A percentile compares a stretch with the other conserved stretches of the same genome.
phyloP scores from a whole-genome alignment of 2,113 vertebrate genomes.

The Hippocampus mohnikei region DNA sequence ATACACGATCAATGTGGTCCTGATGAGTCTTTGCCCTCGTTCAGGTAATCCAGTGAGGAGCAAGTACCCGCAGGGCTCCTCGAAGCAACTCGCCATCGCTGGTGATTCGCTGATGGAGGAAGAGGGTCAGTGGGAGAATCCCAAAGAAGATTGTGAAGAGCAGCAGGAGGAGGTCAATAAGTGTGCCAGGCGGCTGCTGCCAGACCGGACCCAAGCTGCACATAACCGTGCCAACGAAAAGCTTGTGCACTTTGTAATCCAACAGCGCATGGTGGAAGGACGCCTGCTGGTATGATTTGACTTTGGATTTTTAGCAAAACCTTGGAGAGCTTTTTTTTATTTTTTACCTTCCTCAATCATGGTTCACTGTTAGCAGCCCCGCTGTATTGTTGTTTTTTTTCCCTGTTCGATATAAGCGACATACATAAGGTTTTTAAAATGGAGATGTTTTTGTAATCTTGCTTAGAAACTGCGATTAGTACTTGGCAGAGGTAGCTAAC shows the following conservation, averaged over 20 bases:
- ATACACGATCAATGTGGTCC: too few species aligned
- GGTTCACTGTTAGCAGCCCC: neutral
- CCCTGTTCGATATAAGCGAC: neutral
- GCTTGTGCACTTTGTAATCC: slow-evolving; percentile 86
- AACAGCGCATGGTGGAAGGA: slow-evolving; percentile 76
- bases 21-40: neutral
- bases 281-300: slow-evolving; percentile 75
- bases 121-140: neutral
- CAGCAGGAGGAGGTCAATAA: slow-evolving; percentile 49
- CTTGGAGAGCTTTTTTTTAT: neutral
- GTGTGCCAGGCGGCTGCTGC: slow-evolving; percentile 78
- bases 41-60: slow-evolving; percentile 85
- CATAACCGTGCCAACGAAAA: slow-evolving; percentile 85
- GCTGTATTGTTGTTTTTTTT: neutral
- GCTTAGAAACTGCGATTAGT: neutral
- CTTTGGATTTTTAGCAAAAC: neutral
- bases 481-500: neutral
- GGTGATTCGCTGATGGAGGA: slow-evolving; percentile 19
- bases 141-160: slow-evolving; percentile 14
- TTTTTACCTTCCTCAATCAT: neutral
- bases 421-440: neutral
- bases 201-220: slow-evolving; percentile 83
- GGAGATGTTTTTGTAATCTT: neutral
- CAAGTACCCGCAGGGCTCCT: slow-evolving; percentile 51
- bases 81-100: slow-evolving; percentile 67